Conservation (phyloP, 2,113 vertebrate genomes). For the Meles meles region DNA sequence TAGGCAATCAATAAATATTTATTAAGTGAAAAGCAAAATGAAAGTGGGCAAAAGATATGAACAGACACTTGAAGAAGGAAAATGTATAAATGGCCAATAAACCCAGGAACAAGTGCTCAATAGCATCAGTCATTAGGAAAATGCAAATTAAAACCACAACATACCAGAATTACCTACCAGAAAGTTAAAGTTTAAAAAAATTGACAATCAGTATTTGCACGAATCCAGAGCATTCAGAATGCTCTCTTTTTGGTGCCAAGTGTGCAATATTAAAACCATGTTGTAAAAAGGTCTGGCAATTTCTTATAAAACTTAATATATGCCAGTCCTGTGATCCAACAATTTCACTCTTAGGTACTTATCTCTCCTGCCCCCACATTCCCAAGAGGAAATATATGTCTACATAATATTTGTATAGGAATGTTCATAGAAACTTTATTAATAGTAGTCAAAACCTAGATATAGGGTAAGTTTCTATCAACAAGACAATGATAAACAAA, state of each 20-base stretch:
- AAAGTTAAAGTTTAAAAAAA: neutral
- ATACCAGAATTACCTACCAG: neutral
- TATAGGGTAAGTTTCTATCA: neutral
- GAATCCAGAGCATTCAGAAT: neutral
- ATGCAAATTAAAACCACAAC: neutral
- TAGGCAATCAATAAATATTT: neutral
- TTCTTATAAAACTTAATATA: neutral
- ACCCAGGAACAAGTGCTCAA: neutral
- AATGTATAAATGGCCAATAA: neutral
- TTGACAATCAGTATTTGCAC: neutral
- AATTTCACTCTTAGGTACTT: neutral
- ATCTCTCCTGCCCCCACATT: fast-evolving
- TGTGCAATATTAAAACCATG: neutral
- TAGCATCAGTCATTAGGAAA: neutral
- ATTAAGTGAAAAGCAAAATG: neutral
- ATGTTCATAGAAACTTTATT: neutral
- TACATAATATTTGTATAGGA: neutral
- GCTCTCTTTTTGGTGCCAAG: neutral
- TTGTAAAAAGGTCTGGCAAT: neutral
- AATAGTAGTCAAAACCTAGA: neutral
- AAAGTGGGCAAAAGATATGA: neutral
- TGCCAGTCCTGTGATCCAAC: neutral
- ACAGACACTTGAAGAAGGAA: neutral
- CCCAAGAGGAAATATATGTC: neutral
- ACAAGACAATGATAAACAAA: neutral